These are phyloP conservation scores for Blastobasis lacticolella DNA, from an alignment of 2,888 invertebrate species.

Conservation along the genomic window DNA sequence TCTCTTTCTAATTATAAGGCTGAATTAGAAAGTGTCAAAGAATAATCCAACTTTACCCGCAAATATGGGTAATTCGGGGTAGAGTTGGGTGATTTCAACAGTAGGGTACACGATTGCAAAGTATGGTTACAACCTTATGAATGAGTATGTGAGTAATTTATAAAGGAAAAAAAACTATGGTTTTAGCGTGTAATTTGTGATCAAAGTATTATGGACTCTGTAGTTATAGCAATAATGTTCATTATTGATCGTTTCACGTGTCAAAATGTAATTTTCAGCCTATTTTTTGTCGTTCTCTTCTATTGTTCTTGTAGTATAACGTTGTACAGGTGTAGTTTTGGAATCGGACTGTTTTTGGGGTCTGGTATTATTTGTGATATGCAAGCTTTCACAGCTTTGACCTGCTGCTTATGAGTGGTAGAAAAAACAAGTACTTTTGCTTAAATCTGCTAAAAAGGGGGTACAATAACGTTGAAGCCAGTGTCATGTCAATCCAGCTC, in stretches of 20 bases:
- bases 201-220: slow-evolving; percentile 63
- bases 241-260: slow-evolving; percentile 30
- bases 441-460: too few species aligned
- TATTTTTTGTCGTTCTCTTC: slow-evolving; percentile 31
- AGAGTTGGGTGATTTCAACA: too few species aligned
- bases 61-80: not conserved
- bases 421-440: too few species aligned
- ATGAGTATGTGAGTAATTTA: too few species aligned
- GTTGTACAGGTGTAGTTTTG: slow-evolving; percentile 2
- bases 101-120: too few species aligned
- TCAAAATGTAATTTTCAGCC: slow-evolving; percentile 25
- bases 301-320: slow-evolving; percentile 35
- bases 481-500: too few species aligned
- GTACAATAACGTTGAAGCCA: too few species aligned
- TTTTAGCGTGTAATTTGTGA: slow-evolving; percentile 35
- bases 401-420: too few species aligned
- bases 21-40: slow-evolving; percentile 69
- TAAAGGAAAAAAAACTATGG: too few species aligned
- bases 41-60: slow-evolving; percentile 13
- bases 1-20: slow-evolving; percentile 70
- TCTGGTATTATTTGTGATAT: too few species aligned
- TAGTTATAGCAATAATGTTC: slow-evolving; percentile 61
- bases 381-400: too few species aligned
- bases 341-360: not conserved
- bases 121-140: too few species aligned